These are phyloP conservation scores for Paracyclopina nana DNA, from an alignment of 1,140 invertebrate genomes.

Conservation along the genomic window DNA sequence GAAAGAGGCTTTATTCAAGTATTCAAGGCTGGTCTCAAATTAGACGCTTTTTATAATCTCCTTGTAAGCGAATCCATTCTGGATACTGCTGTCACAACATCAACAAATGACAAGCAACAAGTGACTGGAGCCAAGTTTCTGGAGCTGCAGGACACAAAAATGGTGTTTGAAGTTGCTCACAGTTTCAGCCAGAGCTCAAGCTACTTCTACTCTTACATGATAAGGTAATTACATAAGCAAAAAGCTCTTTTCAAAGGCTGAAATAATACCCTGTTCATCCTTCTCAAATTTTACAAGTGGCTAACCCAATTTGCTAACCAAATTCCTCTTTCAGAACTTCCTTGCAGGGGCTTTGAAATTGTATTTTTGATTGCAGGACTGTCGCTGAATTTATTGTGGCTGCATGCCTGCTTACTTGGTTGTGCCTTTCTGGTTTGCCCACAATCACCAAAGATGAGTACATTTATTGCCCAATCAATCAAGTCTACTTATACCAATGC, in stretches of 20 bases:
- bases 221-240: too few species aligned
- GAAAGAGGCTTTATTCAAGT: slow-evolving; percentile 11
- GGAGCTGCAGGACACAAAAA: background rate
- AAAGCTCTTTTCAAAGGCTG: too few species aligned
- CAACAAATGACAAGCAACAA: too few species aligned
- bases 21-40: slow-evolving; percentile 6
- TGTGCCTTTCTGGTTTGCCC: background rate
- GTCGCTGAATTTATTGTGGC: background rate
- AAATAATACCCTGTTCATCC: too few species aligned
- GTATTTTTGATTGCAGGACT: too few species aligned
- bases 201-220: background rate
- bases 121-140: background rate
- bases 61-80: background rate
- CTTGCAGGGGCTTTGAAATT: too few species aligned
- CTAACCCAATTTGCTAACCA: too few species aligned
- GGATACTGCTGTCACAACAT: too few species aligned
- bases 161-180: background rate
- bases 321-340: too few species aligned
- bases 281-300: too few species aligned
- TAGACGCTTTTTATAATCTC: slow-evolving; percentile 6
- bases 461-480: slow-evolving; percentile 14
- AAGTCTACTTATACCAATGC: slow-evolving; percentile 14
- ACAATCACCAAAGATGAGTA: slow-evolving; percentile 4
- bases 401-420: background rate
- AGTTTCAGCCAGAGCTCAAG: background rate